These are phyloP conservation scores for Corvus moneduloides DNA, from an alignment of 2,113 vertebrate genomes.

Conservation along the genomic window DNA sequence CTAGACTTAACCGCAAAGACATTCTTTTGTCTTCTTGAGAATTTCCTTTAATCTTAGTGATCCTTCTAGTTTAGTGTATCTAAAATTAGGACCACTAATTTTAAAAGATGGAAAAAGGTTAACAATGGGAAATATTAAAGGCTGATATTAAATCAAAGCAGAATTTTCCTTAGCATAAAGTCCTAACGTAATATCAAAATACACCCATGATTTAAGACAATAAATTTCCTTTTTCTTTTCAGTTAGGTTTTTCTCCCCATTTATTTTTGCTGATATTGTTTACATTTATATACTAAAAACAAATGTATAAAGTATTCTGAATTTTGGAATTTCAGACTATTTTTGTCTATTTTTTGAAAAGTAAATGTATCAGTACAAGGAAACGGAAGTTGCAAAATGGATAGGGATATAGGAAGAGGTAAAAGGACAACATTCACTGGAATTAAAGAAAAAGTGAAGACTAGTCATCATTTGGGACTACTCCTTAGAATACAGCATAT, in stretches of 20 bases:
- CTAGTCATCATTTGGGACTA: not conserved
- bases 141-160: not conserved
- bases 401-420: not conserved
- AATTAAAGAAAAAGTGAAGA: not conserved
- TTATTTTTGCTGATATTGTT: not conserved
- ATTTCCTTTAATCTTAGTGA: not conserved
- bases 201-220: not conserved
- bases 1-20: not conserved
- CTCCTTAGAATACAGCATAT: not conserved
- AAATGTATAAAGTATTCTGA: not conserved
- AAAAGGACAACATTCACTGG: not conserved
- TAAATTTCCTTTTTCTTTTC: not conserved
- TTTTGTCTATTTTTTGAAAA: not conserved
- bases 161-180: not conserved
- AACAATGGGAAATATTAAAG: not conserved
- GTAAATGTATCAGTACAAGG: not conserved
- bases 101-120: not conserved
- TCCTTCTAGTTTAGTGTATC: not conserved
- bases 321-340: not conserved
- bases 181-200: not conserved
- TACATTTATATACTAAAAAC: not conserved
- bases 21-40: not conserved
- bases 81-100: not conserved
- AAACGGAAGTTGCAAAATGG: not conserved
- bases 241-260: not conserved